Evolutionary conservation across 2,113 vertebrate genomes (phyloP).

Genomic region (Catagonus wagneri): DNA sequence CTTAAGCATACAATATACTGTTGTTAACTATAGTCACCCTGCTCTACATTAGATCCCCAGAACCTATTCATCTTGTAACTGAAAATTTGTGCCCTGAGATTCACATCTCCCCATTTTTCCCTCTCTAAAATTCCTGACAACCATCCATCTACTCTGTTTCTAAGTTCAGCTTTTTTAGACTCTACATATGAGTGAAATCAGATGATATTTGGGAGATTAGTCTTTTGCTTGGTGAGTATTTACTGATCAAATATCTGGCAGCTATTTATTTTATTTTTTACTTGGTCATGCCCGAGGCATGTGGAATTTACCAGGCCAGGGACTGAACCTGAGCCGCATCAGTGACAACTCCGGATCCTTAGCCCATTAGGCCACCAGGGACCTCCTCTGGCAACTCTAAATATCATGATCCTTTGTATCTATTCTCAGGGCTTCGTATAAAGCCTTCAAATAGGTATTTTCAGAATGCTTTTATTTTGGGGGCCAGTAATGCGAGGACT

Average conservation of each 20-base stretch:
- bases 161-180: not conserved
- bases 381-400: not conserved
- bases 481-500: not conserved
- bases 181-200: not conserved
- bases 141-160: not conserved
- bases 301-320: too few species aligned
- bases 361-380: too few species aligned
- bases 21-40: not conserved
- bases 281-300: too few species aligned
- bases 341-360: too few species aligned
- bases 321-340: too few species aligned
- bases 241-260: conserved; percentile 6
- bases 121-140: not conserved
- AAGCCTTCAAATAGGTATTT: not conserved
- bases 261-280: not conserved
- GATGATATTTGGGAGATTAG: not conserved
- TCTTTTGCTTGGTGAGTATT: conserved; percentile 37
- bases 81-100: not conserved
- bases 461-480: conserved; percentile 1
- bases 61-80: not conserved
- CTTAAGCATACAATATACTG: not conserved
- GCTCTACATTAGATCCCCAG: not conserved
- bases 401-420: not conserved
- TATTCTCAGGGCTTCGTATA: not conserved
- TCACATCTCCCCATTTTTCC: not conserved